Evolutionary conservation across 1,140 invertebrate species (phyloP).

Genomic region (Eciton burchellii): DNA sequence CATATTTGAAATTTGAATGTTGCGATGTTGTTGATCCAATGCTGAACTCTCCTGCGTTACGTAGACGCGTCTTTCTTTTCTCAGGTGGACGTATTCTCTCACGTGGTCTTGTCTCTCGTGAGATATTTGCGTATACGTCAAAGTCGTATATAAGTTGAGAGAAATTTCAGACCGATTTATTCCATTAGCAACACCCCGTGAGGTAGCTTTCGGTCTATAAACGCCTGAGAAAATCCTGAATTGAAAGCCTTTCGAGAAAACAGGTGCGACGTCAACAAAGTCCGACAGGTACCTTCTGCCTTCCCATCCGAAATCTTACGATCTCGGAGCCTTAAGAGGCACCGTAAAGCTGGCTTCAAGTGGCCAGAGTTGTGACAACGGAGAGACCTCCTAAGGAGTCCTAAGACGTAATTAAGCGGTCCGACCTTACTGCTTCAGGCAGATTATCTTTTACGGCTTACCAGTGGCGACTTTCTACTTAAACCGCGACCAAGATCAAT

Average conservation of each 20-base stretch:
- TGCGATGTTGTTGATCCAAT: background rate
- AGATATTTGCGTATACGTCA: background rate
- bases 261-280: conserved; percentile 11
- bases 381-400: conserved; percentile 66
- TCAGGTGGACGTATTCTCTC: background rate
- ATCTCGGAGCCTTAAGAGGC: conserved; percentile 20
- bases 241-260: background rate
- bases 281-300: conserved; percentile 46
- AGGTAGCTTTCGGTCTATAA: background rate
- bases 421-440: conserved; percentile 39
- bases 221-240: background rate
- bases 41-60: background rate
- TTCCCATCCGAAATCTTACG: conserved; percentile 31
- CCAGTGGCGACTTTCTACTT: conserved; percentile 3
- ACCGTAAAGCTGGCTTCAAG: conserved; percentile 58
- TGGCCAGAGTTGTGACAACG: conserved; percentile 70
- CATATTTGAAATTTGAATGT: background rate
- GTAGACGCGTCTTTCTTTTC: background rate
- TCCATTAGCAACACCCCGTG: background rate
- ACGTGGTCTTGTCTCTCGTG: background rate
- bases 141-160: background rate
- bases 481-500: conserved; percentile 4
- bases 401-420: conserved; percentile 77
- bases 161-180: background rate
- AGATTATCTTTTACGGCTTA: conserved; percentile 69